Conservation (phyloP, 1,140 invertebrate species). For the Adelges cooleyi region DNA sequence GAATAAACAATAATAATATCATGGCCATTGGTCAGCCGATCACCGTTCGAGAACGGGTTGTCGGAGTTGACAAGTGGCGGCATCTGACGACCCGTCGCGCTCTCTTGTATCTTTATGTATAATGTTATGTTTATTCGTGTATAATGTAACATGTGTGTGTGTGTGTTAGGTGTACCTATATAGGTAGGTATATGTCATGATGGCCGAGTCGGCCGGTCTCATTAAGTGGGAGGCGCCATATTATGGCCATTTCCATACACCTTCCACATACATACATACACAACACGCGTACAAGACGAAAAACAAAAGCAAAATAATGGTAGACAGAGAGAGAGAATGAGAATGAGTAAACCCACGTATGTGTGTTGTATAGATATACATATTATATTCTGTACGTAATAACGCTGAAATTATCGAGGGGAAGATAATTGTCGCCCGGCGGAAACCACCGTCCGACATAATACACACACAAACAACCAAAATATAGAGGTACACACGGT, state of each 20-base stretch:
- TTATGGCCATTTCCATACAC: constrained; percentile 25
- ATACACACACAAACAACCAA: background rate
- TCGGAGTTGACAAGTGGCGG: too few relatives aligned
- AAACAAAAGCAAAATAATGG: background rate
- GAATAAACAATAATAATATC: too few relatives aligned
- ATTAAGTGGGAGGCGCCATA: constrained; percentile 19
- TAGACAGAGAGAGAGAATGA: constrained; percentile 13
- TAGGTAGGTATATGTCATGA: too few relatives aligned
- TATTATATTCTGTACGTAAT: background rate
- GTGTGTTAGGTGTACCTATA: too few relatives aligned
- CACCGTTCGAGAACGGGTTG: too few relatives aligned
- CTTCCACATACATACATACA: background rate
- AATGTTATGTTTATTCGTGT: too few relatives aligned
- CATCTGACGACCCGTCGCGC: too few relatives aligned
- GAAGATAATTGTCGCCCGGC: constrained; percentile 25
- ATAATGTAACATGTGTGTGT: too few relatives aligned
- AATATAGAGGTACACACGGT: background rate
- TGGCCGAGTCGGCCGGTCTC: constrained; percentile 4
- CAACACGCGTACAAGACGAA: background rate
- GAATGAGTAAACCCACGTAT: constrained; percentile 6
- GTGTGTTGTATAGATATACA: too few relatives aligned
- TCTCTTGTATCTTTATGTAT: too few relatives aligned
- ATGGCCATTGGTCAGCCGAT: too few relatives aligned
- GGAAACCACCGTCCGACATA: constrained; percentile 2
- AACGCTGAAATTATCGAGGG: constrained; percentile 20